A percentile compares a stretch with the other conserved stretches of the same genome.
These are phyloP conservation scores for Rhagophthalmus giganteus DNA, from an alignment of 2,888 invertebrate genomes.

Conservation along the genomic window DNA sequence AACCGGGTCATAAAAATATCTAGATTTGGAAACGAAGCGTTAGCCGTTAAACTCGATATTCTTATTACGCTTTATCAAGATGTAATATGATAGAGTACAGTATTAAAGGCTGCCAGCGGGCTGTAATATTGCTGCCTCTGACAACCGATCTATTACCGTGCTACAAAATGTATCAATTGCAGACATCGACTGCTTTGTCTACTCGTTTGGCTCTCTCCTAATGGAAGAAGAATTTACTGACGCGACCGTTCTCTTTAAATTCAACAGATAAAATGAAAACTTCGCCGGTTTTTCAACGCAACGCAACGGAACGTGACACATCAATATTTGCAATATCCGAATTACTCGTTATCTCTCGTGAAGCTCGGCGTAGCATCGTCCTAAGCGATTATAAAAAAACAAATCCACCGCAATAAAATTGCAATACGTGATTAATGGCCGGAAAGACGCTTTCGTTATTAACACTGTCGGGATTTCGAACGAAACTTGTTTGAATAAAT, in stretches of 20 bases:
- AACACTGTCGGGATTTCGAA: slow-evolving; percentile 5
- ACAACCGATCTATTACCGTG: slow-evolving; percentile 43
- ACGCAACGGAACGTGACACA: slow-evolving; percentile 6
- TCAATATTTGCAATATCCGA: not conserved
- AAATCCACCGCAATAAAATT: slow-evolving; percentile 3
- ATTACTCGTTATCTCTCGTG: too few species aligned
- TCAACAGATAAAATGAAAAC: slow-evolving; percentile 6
- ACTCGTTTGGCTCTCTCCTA: slow-evolving; percentile 24
- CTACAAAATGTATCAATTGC: slow-evolving; percentile 43
- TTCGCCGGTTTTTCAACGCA: not conserved
- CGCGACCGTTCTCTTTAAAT: slow-evolving; percentile 16
- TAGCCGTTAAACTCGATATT: slow-evolving; percentile 30
- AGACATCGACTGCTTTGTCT: slow-evolving; percentile 34
- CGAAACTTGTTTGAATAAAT: slow-evolving; percentile 14
- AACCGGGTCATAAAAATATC: slow-evolving; percentile 30
- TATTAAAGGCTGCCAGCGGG: slow-evolving; percentile 31
- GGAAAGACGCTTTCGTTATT: slow-evolving; percentile 9
- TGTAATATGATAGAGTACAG: slow-evolving; percentile 31
- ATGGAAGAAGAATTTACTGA: slow-evolving; percentile 21
- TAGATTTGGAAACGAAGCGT: slow-evolving; percentile 26
- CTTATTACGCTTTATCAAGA: slow-evolving; percentile 30
- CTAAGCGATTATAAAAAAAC: not conserved
- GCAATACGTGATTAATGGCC: slow-evolving; percentile 18
- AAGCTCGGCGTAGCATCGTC: not conserved
- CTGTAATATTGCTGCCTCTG: slow-evolving; percentile 40